Base-by-base conservation (phyloP, 2,888 invertebrate genomes). In the Chrysomela aeneicollis region DNA sequence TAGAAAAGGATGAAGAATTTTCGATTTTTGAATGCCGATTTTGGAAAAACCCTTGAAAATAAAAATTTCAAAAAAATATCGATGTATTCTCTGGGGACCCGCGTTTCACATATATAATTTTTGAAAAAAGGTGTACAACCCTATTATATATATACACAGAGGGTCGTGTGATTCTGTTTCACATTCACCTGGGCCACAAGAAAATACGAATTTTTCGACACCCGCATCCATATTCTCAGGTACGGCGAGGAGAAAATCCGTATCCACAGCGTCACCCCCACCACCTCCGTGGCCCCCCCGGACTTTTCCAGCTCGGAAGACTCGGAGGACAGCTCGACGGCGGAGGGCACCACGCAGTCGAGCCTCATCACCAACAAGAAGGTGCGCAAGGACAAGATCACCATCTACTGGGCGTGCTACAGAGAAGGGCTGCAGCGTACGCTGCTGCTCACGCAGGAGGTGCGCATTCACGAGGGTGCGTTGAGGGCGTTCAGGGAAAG, bases 361-460 rank as follows among this genome's bases (percentile, higher is more conserved):
- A 78, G 81, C 0, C 83, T 86, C 69, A n/a, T n/a, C n/a, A n/a
- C n/a, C n/a, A 82, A 83, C 47, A 89, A 88, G 72, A 89, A 90
- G 79, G 88, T 89, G 65, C 86, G 90, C 60, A 90, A 88, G 77
- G 92, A 92, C 77, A 92, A 92, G 79, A 89, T 92, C 3, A 84
- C 88, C 0, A 90, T 94, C 9, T 92, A 91, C 81, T 94, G 93
- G 93, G 87, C 92, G 37, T 92, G 92, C 4, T 93, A 89, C 77
- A 86, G 91, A 81, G 91, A 92, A 67, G 89, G 89, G 0, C 86
- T 88, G 51, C 93, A 94, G 80, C 84, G 92, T 73, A 90, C 91
- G 0, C 84, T 93, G 61, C 85, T 92, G 15, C 87, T 94, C 74
- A 91, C 92, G 0, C 92, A 93, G 79, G 91, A 93, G 66, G 89